Evolutionary conservation across 1,140 invertebrate genomes (phyloP).

Genomic region (Lepidostoma basale): DNA sequence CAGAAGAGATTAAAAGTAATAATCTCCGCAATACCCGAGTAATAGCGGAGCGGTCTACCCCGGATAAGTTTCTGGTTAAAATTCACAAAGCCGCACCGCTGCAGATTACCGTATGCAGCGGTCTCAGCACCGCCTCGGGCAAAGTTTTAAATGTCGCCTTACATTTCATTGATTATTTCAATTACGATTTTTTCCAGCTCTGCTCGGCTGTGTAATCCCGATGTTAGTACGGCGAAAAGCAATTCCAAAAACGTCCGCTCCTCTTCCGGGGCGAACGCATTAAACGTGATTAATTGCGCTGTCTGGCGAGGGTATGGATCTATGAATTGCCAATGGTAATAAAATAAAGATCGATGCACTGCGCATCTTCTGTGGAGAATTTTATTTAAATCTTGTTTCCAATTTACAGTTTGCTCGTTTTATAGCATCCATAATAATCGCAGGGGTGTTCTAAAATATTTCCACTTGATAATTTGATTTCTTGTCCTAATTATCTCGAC

Average conservation of each 20-base stretch:
- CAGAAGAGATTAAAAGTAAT: slow-evolving; percentile 46
- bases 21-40: slow-evolving; percentile 44
- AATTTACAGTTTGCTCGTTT: no score
- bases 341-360: slow-evolving; percentile 19
- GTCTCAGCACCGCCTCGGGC: slow-evolving; percentile 10
- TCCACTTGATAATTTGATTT: no score
- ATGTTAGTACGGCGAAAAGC: slow-evolving; percentile 24
- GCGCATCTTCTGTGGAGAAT: neutral
- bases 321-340: slow-evolving; percentile 27
- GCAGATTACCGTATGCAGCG: slow-evolving; percentile 44
- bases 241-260: slow-evolving; percentile 30
- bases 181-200: slow-evolving; percentile 34
- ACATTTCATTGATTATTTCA: slow-evolving; percentile 41
- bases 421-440: no score
- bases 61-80: slow-evolving; percentile 45
- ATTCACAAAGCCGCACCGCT: slow-evolving; percentile 44
- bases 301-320: slow-evolving; percentile 7
- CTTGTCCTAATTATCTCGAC: no score
- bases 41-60: slow-evolving; percentile 34
- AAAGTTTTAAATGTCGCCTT: slow-evolving; percentile 37
- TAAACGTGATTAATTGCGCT: slow-evolving; percentile 29
- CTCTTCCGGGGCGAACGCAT: slow-evolving; percentile 27
- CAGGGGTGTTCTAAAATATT: no score
- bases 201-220: slow-evolving; percentile 23
- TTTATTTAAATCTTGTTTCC: neutral